Percentiles rank a stretch among this genome's conserved stretches.
These are phyloP conservation scores for Dryobota labecula DNA, from an alignment of 2,888 invertebrate species.

Conservation along the genomic window DNA sequence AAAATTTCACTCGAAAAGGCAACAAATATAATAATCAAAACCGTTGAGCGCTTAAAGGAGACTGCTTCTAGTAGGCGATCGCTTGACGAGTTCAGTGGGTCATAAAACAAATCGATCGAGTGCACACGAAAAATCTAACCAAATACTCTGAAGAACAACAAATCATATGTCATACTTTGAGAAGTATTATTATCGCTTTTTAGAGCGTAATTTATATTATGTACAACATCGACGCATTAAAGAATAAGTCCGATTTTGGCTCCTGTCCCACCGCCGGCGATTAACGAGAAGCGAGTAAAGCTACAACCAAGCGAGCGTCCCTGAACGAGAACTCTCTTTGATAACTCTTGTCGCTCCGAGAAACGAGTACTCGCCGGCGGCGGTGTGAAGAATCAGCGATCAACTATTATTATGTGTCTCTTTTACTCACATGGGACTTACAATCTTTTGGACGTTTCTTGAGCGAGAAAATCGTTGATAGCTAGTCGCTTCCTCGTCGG, in stretches of 20 bases:
- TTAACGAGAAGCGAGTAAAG: not conserved
- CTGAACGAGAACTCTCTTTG: not conserved
- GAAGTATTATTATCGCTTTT: conserved; percentile 16
- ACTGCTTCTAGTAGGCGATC: too few species aligned
- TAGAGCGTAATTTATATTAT: conserved; percentile 31
- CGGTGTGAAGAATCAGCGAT: not conserved
- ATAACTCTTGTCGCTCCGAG: not conserved
- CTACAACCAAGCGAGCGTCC: not conserved
- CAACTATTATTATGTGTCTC: not conserved
- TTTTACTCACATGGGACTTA: not conserved
- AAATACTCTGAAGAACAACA: not conserved
- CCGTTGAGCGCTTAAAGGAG: too few species aligned
- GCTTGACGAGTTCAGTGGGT: not conserved
- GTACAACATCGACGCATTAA: conserved; percentile 40
- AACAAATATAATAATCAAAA: too few species aligned
- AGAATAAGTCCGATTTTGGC: not conserved
- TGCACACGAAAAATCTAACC: not conserved
- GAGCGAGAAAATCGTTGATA: not conserved
- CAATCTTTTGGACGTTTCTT: not conserved
- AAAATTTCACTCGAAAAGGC: too few species aligned
- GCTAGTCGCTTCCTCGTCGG: not conserved
- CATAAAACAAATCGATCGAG: not conserved
- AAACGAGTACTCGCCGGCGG: not conserved
- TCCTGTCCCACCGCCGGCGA: not conserved
- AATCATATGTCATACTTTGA: conserved; percentile 10